Percentiles rank a stretch among this genome's conserved stretches.
Evolutionary conservation across 2,797 vertebrate genomes (phyloP).

Genomic region (Ciconia nigra): DNA sequence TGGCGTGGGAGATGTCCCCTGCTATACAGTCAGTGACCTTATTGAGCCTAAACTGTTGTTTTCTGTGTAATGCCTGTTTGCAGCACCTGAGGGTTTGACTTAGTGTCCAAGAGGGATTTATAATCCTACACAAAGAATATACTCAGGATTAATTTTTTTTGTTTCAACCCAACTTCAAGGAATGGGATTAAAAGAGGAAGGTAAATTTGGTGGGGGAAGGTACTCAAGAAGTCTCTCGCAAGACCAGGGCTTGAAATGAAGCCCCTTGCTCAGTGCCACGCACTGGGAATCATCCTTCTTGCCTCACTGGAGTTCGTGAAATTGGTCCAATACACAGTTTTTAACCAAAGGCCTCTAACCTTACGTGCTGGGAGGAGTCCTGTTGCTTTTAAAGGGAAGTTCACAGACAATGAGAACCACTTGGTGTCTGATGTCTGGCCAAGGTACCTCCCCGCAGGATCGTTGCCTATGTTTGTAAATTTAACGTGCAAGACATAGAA

Average conservation of each 20-base stretch:
- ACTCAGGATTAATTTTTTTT: not conserved
- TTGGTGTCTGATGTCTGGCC: not conserved
- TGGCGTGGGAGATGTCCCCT: not conserved
- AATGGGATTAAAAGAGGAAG: not conserved
- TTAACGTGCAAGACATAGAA: not conserved
- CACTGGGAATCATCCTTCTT: not conserved
- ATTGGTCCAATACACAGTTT: not conserved
- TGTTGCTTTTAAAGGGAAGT: conserved; percentile 19
- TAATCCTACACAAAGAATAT: not conserved
- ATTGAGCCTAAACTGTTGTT: not conserved
- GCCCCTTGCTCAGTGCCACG: not conserved
- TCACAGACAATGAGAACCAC: conserved; percentile 14
- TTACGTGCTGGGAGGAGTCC: not conserved
- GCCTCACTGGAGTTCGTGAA: not conserved
- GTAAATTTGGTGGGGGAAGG: not conserved
- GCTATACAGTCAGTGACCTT: not conserved
- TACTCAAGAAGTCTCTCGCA: not conserved
- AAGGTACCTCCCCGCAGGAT: not conserved
- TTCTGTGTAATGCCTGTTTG: not conserved
- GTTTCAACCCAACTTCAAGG: not conserved
- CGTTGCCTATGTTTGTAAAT: not conserved
- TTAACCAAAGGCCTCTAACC: not conserved
- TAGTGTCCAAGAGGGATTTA: not conserved
- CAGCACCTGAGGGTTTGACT: not conserved
- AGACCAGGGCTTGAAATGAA: not conserved